Evolutionary conservation across 1,140 invertebrate species (phyloP).

Genomic region (Orchestia grillus): DNA sequence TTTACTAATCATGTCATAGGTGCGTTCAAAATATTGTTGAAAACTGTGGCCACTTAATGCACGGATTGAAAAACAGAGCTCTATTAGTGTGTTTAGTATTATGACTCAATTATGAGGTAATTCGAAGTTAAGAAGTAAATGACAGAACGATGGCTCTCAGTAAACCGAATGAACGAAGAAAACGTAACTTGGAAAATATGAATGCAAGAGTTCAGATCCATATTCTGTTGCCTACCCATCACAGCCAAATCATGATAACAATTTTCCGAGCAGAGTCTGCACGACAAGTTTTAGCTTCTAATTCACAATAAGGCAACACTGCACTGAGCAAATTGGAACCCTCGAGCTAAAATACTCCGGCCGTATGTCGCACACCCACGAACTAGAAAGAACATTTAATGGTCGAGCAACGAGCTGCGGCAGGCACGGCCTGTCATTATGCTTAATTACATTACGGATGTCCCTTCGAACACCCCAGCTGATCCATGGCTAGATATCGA

Average conservation of each 20-base stretch:
- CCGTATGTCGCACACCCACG: not conserved
- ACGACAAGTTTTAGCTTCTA: not conserved
- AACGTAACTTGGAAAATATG: no score
- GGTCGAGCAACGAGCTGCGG: not conserved
- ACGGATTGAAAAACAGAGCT: no score
- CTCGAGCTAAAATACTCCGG: not conserved
- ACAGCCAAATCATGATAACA: not conserved
- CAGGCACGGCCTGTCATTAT: not conserved
- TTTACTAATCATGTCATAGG: no score
- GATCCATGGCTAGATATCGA: not conserved
- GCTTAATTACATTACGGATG: not conserved
- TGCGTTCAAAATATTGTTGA: no score
- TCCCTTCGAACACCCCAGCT: not conserved
- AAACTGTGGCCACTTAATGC: no score
- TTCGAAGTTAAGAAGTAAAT: no score
- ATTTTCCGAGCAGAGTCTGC: not conserved
- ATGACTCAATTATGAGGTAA: no score
- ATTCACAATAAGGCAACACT: not conserved
- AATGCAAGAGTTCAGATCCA: not conserved
- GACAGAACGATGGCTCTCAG: no score
- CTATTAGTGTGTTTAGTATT: no score
- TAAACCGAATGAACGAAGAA: no score
- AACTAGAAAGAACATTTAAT: not conserved
- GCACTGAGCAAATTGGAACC: not conserved
- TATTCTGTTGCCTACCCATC: not conserved